Base-by-base conservation (phyloP, 53 echinoderm and acorn worm genomes). In the Crossaster papposus region DNA sequence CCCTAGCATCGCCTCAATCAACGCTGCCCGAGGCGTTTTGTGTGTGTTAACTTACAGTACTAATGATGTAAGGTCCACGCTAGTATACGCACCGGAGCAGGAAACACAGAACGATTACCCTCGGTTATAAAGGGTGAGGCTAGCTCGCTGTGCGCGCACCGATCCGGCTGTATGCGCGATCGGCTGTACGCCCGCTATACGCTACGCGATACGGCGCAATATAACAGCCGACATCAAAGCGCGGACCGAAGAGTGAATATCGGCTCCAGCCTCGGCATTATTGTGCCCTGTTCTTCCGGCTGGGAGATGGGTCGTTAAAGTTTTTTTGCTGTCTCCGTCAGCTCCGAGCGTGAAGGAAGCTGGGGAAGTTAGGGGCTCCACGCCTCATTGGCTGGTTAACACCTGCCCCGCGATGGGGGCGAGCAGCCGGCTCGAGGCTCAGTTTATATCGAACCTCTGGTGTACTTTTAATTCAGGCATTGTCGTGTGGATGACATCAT, bases 21-120 rank as follows among this genome's bases (percentile, higher is more conserved):
- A 31, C 52, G 54, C 72, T 9, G 50, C 78, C 78, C 44, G 51
- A 2, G 73, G 50, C 50, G 54, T 38, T 14, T 30, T 72, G n/a
- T n/a, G n/a, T n/a, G n/a, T n/a, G n/a, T n/a, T n/a, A n/a, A n/a
- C n/a, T n/a, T n/a, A n/a, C n/a, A n/a, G n/a, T 31, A 51, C 58
- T 63, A 85, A 85, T 73, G 85, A 85, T 30, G 85, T 73, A 85
- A 53, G 72, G 83, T 20, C 58, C 58, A 20, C 50, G 72, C 30
- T 20, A 34, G 24, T 28, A 2, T 58, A 2, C 2, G 58, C 22
- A 58, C 15, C 15, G 29, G 7, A 31, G 73, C 85, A 85, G 85
- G 85, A 85, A 85, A 32, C 85, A 73, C 73, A 85, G 30, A 72
- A 23, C 85, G 85, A 85, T 85, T 85, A 72, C 54, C 72, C 65